These are phyloP conservation scores for Tarsius wallacei DNA, from an alignment of 2,797 vertebrate genomes.

Conservation along the genomic window DNA sequence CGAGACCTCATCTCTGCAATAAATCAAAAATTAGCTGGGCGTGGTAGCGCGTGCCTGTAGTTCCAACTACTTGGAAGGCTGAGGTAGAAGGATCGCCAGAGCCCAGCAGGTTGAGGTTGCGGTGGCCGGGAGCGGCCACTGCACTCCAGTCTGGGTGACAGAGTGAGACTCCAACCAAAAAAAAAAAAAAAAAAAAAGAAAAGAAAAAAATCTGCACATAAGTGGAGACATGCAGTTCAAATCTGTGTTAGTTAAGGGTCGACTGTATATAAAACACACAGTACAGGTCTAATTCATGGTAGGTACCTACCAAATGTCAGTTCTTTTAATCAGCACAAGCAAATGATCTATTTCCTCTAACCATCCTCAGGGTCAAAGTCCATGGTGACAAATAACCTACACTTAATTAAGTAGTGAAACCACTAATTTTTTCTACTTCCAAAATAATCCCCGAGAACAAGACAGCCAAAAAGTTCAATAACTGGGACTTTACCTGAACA, in stretches of 20 bases:
- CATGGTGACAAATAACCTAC: slow-evolving; percentile 33
- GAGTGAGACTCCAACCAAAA: no score
- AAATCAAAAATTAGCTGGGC: no score
- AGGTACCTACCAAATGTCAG: slow-evolving; percentile 14
- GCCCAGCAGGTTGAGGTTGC: no score
- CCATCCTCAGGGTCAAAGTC: slow-evolving; percentile 47
- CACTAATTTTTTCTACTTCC: slow-evolving; percentile 40
- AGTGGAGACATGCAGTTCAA: background rate
- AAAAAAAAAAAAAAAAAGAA: no score
- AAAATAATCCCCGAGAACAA: slow-evolving; percentile 51
- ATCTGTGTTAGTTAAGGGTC: background rate
- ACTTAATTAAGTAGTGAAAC: slow-evolving; percentile 13
- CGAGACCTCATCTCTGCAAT: no score
- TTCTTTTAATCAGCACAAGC: slow-evolving; percentile 46
- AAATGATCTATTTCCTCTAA: slow-evolving; percentile 58
- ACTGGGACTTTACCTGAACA: slow-evolving; percentile 74
- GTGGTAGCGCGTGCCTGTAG: no score
- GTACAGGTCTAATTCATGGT: background rate
- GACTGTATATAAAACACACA: slow-evolving; percentile 1
- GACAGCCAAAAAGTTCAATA: slow-evolving; percentile 40
- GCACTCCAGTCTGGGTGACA: no score
- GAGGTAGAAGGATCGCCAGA: no score
- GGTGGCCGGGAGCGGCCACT: no score
- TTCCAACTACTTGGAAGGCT: no score
- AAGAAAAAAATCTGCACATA: background rate